Evolutionary conservation across 2,888 invertebrate genomes (phyloP).

Genomic region (Hemithea aestivaria): DNA sequence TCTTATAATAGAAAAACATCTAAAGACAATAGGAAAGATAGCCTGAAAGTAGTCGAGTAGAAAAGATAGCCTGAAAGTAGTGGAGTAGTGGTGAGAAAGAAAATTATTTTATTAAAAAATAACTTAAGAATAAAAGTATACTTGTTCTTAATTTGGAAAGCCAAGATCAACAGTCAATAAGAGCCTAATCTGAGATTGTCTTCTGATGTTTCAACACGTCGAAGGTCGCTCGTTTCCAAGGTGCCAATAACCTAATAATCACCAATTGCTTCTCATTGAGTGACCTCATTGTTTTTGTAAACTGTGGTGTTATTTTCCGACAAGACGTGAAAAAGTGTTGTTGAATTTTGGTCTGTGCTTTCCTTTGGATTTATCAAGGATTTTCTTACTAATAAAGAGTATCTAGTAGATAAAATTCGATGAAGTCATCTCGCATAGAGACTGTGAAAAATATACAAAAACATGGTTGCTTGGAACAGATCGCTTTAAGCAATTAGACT

Average conservation of each 20-base stretch:
- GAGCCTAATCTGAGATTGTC: constrained; percentile 5
- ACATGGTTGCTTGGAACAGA: no score
- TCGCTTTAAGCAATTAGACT: no score
- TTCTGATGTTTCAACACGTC: constrained; percentile 9
- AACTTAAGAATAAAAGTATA: neutral
- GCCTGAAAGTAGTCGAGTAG: no score
- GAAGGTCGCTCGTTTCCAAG: constrained; percentile 22
- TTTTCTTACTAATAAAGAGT: no score
- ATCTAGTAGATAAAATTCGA: no score
- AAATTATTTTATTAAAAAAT: no score
- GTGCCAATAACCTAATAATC: constrained; percentile 34
- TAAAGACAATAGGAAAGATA: no score
- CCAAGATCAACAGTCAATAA: constrained; percentile 8
- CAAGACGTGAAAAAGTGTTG: constrained; percentile 17
- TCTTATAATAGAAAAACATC: no score
- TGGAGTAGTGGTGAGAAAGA: no score
- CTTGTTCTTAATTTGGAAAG: constrained; percentile 5
- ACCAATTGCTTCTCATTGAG: constrained; percentile 28
- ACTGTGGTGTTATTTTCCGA: constrained; percentile 17
- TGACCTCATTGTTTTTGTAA: constrained; percentile 34
- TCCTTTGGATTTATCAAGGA: neutral
- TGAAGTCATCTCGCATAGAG: no score
- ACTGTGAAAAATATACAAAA: no score
- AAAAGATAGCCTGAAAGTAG: no score
- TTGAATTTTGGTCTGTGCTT: constrained; percentile 13